A percentile compares a stretch with the other conserved stretches of the same genome.
Evolutionary conservation across 2,113 vertebrate genomes (phyloP).

Genomic region (Hucho hucho): DNA sequence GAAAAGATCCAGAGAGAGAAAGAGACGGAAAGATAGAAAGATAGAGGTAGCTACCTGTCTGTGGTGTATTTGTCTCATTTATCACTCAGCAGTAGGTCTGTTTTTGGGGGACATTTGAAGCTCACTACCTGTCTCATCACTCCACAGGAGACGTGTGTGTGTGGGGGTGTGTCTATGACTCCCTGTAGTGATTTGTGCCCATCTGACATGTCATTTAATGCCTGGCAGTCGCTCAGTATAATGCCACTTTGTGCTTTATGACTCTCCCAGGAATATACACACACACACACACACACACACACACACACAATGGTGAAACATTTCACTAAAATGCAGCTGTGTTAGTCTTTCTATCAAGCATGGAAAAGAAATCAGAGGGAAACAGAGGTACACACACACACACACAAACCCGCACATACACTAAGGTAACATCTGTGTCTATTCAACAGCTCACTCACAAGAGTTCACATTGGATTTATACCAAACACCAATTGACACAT

Average conservation of each 20-base stretch:
- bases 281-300: slow-evolving; percentile 29
- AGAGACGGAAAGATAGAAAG: slow-evolving; percentile 20
- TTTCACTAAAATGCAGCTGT: slow-evolving; percentile 75
- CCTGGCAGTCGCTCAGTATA: slow-evolving; percentile 38
- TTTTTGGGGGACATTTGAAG: slow-evolving; percentile 62
- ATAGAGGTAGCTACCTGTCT: neutral
- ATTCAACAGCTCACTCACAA: neutral
- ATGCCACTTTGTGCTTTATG: slow-evolving; percentile 30
- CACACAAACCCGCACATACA: neutral
- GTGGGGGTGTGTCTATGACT: slow-evolving; percentile 15
- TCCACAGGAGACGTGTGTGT: slow-evolving; percentile 40
- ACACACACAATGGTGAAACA: slow-evolving; percentile 43
- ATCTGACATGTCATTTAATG: slow-evolving; percentile 33
- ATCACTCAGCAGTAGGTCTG: slow-evolving; percentile 61
- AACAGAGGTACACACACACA: slow-evolving; percentile 26
- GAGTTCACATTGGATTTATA: neutral
- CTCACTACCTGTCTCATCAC: slow-evolving; percentile 58
- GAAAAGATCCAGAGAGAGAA: slow-evolving; percentile 18
- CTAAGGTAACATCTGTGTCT: neutral
- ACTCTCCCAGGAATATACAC: slow-evolving; percentile 29
- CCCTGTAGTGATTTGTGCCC: slow-evolving; percentile 18
- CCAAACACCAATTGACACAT: neutral
- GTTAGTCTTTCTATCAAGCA: slow-evolving; percentile 75
- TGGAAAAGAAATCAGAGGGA: slow-evolving; percentile 68
- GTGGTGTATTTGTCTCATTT: slow-evolving; percentile 60